A percentile compares a stretch with the other conserved stretches of the same genome.
Conservation (phyloP, 2,797 vertebrate species). For the Vultur gryphus region DNA sequence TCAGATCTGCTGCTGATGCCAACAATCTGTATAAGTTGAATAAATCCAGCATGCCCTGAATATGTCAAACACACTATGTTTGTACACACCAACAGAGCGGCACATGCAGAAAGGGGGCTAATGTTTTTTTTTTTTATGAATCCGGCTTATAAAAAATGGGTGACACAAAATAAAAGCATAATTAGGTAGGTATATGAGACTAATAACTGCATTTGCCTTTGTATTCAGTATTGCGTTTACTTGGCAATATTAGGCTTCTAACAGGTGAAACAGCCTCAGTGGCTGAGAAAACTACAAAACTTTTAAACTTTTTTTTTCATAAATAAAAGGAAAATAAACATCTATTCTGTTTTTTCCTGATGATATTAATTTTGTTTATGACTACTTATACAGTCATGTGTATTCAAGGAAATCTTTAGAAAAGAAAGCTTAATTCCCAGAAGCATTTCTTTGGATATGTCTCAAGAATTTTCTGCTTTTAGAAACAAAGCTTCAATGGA, state of each 20-base stretch:
- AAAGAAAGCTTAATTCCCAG: background rate
- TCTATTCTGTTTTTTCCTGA: background rate
- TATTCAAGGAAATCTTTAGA: background rate
- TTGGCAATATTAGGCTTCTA: background rate
- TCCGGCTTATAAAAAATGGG: background rate
- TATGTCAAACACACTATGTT: constrained; percentile 9
- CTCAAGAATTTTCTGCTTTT: background rate
- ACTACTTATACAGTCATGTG: background rate
- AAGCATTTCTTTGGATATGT: background rate
- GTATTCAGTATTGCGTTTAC: background rate
- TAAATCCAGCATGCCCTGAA: constrained; percentile 9
- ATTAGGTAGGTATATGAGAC: background rate
- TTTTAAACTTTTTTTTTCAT: background rate
- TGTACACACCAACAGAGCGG: background rate
- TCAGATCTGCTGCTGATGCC: background rate
- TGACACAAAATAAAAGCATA: background rate
- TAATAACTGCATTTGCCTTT: background rate
- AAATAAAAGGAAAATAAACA: background rate
- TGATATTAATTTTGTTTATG: background rate
- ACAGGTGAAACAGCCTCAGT: background rate
- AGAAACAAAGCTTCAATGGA: background rate
- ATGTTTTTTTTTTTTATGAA: background rate
- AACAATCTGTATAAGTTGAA: background rate
- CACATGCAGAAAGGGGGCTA: background rate
- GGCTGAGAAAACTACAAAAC: background rate